phyloP scores from a whole-genome alignment of 2,113 vertebrate genomes.

The Etheostoma spectabile region DNA sequence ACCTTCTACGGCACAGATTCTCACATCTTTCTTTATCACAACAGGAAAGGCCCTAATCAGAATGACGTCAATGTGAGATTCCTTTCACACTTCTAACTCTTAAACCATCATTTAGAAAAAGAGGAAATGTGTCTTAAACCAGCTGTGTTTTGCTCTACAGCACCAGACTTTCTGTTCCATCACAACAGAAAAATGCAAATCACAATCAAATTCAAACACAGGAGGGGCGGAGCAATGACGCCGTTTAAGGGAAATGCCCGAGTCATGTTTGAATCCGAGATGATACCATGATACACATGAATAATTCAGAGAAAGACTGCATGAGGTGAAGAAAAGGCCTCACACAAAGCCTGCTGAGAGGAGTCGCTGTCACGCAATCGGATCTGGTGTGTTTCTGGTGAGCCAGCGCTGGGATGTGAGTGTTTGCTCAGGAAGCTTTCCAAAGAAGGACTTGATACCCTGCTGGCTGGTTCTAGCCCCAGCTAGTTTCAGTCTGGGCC shows the following conservation, averaged over 20 bases:
- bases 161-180: conserved; percentile 21
- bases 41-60: not conserved
- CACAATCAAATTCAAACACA: not conserved
- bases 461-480: not conserved
- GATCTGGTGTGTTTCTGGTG: conserved; percentile 35
- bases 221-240: too few species aligned
- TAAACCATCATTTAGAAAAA: not conserved
- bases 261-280: conserved; percentile 9
- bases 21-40: not conserved
- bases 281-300: conserved; percentile 22
- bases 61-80: not conserved
- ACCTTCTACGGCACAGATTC: not conserved
- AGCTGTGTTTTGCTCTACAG: not conserved
- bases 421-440: conserved; percentile 26
- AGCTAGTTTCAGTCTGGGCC: conserved; percentile 3
- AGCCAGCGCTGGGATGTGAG: conserved; percentile 20
- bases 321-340: conserved; percentile 8
- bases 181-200: conserved; percentile 33
- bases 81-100: not conserved
- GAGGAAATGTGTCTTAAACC: conserved; percentile 11
- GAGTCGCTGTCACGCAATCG: conserved; percentile 25
- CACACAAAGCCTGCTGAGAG: conserved; percentile 10
- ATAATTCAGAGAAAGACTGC: conserved; percentile 36
- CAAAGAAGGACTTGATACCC: not conserved
- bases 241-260: not conserved